Base-by-base conservation (phyloP, 2,888 invertebrate genomes). In the Sarcophaga caerulescens region DNA sequence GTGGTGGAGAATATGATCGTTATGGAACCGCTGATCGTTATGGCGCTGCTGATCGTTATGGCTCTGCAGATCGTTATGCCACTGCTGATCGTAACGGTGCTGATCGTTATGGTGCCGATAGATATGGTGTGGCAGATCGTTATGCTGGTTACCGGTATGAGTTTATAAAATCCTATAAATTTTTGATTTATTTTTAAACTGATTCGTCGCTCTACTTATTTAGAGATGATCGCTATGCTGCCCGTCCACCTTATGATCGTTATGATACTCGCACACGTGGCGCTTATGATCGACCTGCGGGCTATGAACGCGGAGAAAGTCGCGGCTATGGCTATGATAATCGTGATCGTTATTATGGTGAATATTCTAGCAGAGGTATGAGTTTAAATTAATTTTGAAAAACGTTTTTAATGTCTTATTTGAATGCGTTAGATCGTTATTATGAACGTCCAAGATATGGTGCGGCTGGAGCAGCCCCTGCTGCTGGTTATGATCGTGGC, bases 251-350 rank as follows among this genome's bases (percentile, higher is more conserved):
- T 21, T 89, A 89, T 17, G 88, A 89, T 78, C 88, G 90, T 5
- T 89, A 90, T 78, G 89, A 90, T 63, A 81, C 70, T 10, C 77
- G 77, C 10, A 89, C 88, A 0, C 84, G 84, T 44, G 66, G 47
- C 17, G 45, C 75, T 4, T 81, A 85, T 63, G 82, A 87, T 2
- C 81, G 60, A 76, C 57, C 47, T 19, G 11, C 47, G 2, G 68
- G 59, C 19, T 86, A 89, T 66, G 89, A 89, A 79, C 89, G 88
- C 23, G 88, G 88, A 21, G 89, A 89, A 63, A 89, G 89, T 57
- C 89, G 92, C 35, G 92, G 91, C 11, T 91, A 91, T 88, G 93
- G 93, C 57, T 93, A 93, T 80, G 92, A 92, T 19, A 92, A 88
- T 84, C 88, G 92, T 35, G 93, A 93, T 89, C 90, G 92, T 21